phyloP scores from a whole-genome alignment of 2,113 vertebrate genomes.

The Australoheros scitulus region DNA sequence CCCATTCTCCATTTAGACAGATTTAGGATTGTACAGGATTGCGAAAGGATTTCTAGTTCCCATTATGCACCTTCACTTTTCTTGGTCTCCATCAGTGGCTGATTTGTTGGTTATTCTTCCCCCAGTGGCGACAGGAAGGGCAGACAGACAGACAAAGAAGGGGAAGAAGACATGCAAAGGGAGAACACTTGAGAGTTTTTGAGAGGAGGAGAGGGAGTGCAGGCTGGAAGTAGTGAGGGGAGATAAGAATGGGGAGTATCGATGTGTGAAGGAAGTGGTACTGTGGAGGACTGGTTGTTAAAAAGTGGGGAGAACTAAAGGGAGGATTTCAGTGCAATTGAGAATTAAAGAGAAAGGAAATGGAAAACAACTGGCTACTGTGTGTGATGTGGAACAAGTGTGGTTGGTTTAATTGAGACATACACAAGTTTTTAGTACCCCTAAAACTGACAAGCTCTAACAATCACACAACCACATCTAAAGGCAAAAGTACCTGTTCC shows the following conservation, averaged over 20 bases:
- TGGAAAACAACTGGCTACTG: background rate
- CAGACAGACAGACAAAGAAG: constrained; percentile 39
- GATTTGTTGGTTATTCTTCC: background rate
- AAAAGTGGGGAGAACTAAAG: constrained; percentile 1
- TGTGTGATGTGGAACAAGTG: background rate
- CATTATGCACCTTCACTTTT: background rate
- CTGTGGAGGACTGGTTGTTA: constrained; percentile 19
- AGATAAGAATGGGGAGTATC: constrained; percentile 59
- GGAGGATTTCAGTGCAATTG: background rate
- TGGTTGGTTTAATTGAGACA: background rate
- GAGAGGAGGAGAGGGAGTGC: constrained; percentile 34
- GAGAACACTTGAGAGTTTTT: constrained; percentile 29
- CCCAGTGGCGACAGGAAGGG: constrained; percentile 19
- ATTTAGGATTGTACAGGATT: background rate
- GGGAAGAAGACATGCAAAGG: constrained; percentile 22
- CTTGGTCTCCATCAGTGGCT: background rate
- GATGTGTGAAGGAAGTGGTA: constrained; percentile 38
- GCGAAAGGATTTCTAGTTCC: background rate
- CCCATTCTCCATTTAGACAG: background rate
- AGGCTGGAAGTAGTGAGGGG: constrained; percentile 38
- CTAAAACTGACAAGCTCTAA: background rate
- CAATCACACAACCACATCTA: background rate
- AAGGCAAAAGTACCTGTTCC: background rate
- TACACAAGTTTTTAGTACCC: background rate
- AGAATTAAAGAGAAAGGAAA: background rate